phyloP scores from a whole-genome alignment of 2,113 vertebrate species.

The Carettochelys insculpta region DNA sequence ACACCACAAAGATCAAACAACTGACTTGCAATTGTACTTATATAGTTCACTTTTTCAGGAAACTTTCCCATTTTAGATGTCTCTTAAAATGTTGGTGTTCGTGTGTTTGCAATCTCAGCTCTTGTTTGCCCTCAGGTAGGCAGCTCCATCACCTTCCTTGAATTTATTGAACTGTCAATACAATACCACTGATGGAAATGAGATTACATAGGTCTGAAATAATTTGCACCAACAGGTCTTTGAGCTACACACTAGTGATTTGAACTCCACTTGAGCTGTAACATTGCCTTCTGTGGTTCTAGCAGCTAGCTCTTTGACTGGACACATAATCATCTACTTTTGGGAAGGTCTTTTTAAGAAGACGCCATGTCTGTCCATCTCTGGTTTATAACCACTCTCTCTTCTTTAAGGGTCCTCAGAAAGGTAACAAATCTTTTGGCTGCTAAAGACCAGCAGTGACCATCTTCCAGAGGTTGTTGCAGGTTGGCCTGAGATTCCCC shows the following conservation, averaged over 20 bases:
- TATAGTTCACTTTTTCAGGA: slow-evolving; percentile 55
- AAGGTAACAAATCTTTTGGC: not conserved
- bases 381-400: not conserved
- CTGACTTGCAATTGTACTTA: slow-evolving; percentile 64
- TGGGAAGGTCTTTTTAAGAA: not conserved
- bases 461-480: not conserved
- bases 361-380: not conserved
- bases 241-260: not conserved
- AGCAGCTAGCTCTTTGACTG: not conserved
- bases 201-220: not conserved
- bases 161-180: not conserved
- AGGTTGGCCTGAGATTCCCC: not conserved
- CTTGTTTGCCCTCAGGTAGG: not conserved
- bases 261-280: not conserved
- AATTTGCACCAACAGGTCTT: not conserved
- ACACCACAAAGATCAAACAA: slow-evolving; percentile 59
- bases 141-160: not conserved
- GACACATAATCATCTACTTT: not conserved
- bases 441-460: not conserved
- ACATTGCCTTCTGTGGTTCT: not conserved
- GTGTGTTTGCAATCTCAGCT: not conserved
- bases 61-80: slow-evolving; percentile 65
- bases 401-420: not conserved
- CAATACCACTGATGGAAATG: not conserved
- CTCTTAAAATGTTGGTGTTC: slow-evolving; percentile 35